Evolutionary conservation across 1,140 invertebrate genomes (phyloP), one percentile per base, ranked within the genome.

Genomic region (Drosophila micromelanica): DNA sequence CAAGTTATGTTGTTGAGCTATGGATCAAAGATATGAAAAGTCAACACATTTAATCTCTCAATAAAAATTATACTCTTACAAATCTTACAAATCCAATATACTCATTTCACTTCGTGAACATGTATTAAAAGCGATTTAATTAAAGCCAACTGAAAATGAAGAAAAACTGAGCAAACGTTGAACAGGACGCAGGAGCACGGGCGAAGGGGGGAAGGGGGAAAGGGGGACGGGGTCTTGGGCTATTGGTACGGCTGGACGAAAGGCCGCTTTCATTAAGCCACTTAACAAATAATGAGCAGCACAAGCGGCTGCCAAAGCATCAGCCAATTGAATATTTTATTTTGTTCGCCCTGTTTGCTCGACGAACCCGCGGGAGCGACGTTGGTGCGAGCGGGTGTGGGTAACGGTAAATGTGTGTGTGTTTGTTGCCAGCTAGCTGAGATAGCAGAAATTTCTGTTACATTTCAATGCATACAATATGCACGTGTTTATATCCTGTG

Each of bases 201-300:
- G 23, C 8, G 9, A 35, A 17, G 17, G 12, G 43, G 37, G 5
- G 17, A 6, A 7, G 11, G 17, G n/a, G n/a, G 9, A 35, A 17
- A 2, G 12, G 43, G 37, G 5, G 17, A 6, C 5, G 11, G 17
- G 17, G 17, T 17, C 17, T 1, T 17, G 27, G 17, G 37, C 4
- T 35, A 38, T 9, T 32, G 6, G 3, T 51, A 52, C 9, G 13
- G 5, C 12, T 30, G 55, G 43, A 46, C 35, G 45, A 61, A 61
- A 20, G 68, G 13, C 15, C 51, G 84, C 68, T 76, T 85, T 87
- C 82, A 87, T 87, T 87, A 82, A 87, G 82, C 82, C 85, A 89
- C 82, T 87, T 84, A 87, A 87, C 84, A 87, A 87, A 89, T 89
- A 87, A 87, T 87, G 79, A 87, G 84, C 77, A 86, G 73, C 77